Evolutionary conservation across 2,888 invertebrate species (phyloP).

Genomic region (Ischnura elegans): DNA sequence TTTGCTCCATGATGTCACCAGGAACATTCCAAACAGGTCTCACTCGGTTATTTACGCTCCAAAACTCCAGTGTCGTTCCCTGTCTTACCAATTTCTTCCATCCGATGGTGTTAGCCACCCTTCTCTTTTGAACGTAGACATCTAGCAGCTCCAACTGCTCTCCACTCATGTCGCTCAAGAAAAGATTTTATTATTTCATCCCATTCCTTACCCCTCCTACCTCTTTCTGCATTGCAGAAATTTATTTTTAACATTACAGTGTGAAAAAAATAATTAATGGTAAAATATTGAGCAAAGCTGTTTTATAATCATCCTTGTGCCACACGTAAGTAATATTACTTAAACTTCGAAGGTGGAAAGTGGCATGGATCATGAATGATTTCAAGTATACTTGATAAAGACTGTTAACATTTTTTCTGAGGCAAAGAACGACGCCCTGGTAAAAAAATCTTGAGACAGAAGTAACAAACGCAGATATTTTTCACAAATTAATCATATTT

Average conservation of each 20-base stretch:
- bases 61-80: neutral
- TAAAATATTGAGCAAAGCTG: too few species aligned
- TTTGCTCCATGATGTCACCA: neutral
- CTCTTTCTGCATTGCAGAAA: neutral
- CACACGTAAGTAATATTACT: too few species aligned
- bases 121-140: neutral
- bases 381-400: too few species aligned
- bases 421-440: too few species aligned
- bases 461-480: too few species aligned
- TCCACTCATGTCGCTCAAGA: neutral
- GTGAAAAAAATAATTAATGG: too few species aligned
- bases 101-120: neutral
- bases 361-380: too few species aligned
- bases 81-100: neutral
- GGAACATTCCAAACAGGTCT: neutral
- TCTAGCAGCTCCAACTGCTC: neutral
- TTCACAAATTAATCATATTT: too few species aligned
- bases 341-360: too few species aligned
- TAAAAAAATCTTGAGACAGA: too few species aligned
- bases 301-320: too few species aligned
- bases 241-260: neutral
- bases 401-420: too few species aligned
- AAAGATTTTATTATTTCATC: neutral
- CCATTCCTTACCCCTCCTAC: neutral
- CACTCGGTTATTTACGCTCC: conserved; percentile 30